Conservation (phyloP, 1,140 invertebrate genomes). For the Zaprionus ghesquierei region DNA sequence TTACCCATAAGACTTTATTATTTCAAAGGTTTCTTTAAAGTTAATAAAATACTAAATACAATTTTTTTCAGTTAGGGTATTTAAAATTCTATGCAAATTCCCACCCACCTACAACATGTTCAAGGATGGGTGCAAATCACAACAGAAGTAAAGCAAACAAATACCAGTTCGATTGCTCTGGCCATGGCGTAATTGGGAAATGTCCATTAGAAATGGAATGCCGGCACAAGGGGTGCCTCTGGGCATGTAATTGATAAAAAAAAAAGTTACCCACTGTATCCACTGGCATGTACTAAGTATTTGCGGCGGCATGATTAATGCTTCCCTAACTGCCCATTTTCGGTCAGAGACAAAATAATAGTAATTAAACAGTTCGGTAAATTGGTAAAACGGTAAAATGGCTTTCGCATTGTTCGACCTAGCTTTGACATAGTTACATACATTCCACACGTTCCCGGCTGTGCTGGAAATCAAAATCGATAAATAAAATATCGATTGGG, state of each 20-base stretch:
- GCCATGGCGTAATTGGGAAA: slow-evolving; percentile 46
- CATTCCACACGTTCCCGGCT: slow-evolving; percentile 4
- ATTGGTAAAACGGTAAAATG: slow-evolving; percentile 15
- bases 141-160: slow-evolving; percentile 20
- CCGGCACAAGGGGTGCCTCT: neutral
- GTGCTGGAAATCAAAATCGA: slow-evolving; percentile 43
- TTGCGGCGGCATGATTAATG: slow-evolving; percentile 60
- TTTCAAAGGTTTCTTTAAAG: too few species aligned
- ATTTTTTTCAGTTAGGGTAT: neutral
- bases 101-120: neutral
- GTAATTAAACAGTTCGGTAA: too few species aligned
- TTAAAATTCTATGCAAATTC: neutral
- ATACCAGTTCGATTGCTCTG: slow-evolving; percentile 8
- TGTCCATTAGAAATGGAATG: slow-evolving; percentile 19
- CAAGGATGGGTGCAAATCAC: slow-evolving; percentile 28
- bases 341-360: slow-evolving; percentile 46
- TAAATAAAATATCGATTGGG: slow-evolving; percentile 63
- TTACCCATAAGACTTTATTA: too few species aligned
- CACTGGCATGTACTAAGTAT: slow-evolving; percentile 6
- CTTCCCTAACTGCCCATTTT: slow-evolving; percentile 19
- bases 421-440: slow-evolving; percentile 71
- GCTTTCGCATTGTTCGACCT: slow-evolving; percentile 62
- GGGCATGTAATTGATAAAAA: slow-evolving; percentile 38
- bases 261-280: neutral
- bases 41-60: too few species aligned